Conservation (phyloP, 2,888 invertebrate genomes). For the Microlaimidae sp. region DNA sequence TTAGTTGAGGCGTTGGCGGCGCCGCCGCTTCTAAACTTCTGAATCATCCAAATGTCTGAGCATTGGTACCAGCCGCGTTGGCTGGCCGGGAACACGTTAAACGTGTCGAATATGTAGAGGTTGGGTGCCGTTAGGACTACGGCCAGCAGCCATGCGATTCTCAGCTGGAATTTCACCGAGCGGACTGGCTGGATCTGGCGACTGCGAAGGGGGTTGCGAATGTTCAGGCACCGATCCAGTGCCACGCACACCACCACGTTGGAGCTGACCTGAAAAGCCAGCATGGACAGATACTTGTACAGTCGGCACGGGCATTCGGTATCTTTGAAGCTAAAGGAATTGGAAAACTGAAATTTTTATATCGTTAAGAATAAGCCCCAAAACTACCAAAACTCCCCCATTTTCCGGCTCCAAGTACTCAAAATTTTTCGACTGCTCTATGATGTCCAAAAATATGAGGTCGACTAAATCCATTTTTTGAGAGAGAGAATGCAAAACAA, state of each 20-base stretch:
- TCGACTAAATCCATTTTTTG: no score
- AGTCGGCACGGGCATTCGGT: no score
- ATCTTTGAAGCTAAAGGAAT: no score
- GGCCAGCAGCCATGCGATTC: slow-evolving; percentile 24
- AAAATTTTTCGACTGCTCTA: no score
- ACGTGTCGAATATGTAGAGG: slow-evolving; percentile 22
- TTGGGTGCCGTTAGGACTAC: slow-evolving; percentile 25
- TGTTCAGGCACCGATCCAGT: slow-evolving; percentile 27
- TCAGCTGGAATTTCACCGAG: slow-evolving; percentile 15
- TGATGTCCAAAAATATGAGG: no score
- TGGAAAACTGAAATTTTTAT: no score
- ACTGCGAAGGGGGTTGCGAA: neutral
- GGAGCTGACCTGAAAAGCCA: slow-evolving; percentile 28
- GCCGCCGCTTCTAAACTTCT: no score
- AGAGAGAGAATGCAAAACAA: no score
- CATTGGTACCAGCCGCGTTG: slow-evolving; percentile 24
- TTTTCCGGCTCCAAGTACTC: no score
- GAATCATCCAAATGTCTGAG: slow-evolving; percentile 26
- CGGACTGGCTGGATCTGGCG: neutral
- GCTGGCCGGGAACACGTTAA: slow-evolving; percentile 19
- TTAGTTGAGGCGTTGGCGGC: no score
- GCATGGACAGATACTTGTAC: slow-evolving; percentile 27
- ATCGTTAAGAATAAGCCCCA: no score
- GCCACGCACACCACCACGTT: slow-evolving; percentile 32
- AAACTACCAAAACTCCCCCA: no score